Percentiles rank a stretch among this genome's conserved stretches.
Evolutionary conservation across 92 coral and sea anemone species (phyloP).

Genomic region (Virgularia gustaviana): DNA sequence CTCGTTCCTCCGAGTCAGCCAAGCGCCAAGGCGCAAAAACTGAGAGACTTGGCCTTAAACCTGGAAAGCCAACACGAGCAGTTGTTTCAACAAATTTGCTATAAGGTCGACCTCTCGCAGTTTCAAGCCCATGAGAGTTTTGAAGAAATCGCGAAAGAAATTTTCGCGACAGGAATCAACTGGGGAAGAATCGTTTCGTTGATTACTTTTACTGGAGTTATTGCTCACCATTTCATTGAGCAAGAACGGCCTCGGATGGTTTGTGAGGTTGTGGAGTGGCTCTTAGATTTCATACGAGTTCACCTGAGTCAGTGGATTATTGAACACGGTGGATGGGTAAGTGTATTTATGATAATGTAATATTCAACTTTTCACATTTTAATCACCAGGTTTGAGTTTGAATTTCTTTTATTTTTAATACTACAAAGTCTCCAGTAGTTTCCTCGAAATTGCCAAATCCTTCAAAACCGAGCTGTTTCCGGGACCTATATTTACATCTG

Average conservation of each 20-base stretch:
- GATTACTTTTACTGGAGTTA: constrained; percentile 91
- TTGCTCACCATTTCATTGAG: constrained; percentile 95
- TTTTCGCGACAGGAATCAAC: constrained; percentile 84
- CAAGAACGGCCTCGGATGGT: constrained; percentile 91
- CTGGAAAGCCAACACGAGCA: constrained; percentile 98
- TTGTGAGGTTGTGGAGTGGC: constrained; percentile 72
- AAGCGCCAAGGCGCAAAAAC: constrained; percentile 62
- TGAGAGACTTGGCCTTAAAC: constrained; percentile 81
- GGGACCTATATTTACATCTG: no score
- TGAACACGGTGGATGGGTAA: constrained; percentile 97
- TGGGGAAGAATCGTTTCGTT: constrained; percentile 98
- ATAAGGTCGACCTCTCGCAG: constrained; percentile 80
- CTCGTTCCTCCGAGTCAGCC: constrained; percentile 80
- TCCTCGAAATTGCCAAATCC: no score
- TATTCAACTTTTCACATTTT: no score
- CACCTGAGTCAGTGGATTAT: constrained; percentile 82
- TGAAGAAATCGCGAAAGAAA: constrained; percentile 85
- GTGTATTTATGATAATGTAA: no score
- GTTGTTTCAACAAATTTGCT: constrained; percentile 86
- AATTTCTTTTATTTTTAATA: no score
- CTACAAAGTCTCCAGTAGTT: no score
- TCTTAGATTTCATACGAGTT: constrained; percentile 68
- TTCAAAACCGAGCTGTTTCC: no score
- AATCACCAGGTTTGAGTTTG: no score
- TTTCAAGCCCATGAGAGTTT: constrained; percentile 75